Base-by-base conservation (phyloP, 2,113 vertebrate genomes). In the Quiscalus mexicanus region DNA sequence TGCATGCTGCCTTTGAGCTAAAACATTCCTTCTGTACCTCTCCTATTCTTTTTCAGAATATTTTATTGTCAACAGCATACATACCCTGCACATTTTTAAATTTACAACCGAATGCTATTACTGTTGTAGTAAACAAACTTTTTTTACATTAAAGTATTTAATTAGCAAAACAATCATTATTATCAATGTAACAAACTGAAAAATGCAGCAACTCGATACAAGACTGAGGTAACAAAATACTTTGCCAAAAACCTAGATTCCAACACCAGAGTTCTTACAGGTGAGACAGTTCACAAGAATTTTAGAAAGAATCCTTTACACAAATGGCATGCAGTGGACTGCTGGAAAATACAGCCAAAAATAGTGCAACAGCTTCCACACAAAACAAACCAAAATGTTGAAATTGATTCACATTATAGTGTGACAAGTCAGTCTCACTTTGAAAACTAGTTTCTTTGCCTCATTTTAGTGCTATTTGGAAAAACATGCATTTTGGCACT, bases 211-310 rank as follows among this genome's bases (percentile, higher is more conserved):
- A 98, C 97, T 97, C 92, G 97, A 96, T 98, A 98, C 98, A 98
- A 98, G 98, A 98, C 98, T 97, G 98, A 98, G 97, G 98, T 98
- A 98, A 98, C 98, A 98, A 98, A 98, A 98, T 98, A 98, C 93
- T 98, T 97, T 79, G 97, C 98, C 96, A 96, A 98, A 98, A 98
- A 96, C 96, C 96, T 96, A 97, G 96, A 97, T 95, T 95, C 86
- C 97, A 96, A 95, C 1, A 5, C 70, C 89, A 94, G 91, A 96
- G 64, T 97, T 97, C 96, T 70, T 87, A 95, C 21, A 82, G 88
- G 93, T 89, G 87, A 97, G 95, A 97, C 96, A 87, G 80, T 95
- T 98, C 96, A 97, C 96, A 97, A 94, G 94, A 96, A 78, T 90
- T 89, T 93, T 91, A 97, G 93, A 97, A 97, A 97, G 93, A 87